Base-by-base conservation (phyloP, 2,888 invertebrate species). In the Syrista parreyssii region DNA sequence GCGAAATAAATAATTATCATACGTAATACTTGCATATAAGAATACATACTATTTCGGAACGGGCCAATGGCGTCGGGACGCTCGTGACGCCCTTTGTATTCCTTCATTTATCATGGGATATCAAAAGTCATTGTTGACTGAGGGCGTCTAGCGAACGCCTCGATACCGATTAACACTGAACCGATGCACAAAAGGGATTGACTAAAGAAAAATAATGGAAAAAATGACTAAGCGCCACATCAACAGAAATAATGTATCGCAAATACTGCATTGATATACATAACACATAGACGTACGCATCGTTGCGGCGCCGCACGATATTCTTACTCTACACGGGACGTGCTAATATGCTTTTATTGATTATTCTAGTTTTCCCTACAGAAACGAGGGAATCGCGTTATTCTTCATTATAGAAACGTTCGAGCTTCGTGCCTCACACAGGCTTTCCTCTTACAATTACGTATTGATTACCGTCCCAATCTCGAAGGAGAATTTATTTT, bases 161-260 rank as follows among this genome's bases (percentile, higher is more conserved):
- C 72, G 77, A 78, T 36, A 76, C 72, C 73, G 76, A 76, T 81
- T 80, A 77, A 82, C 68, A 80, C 79, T 82, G 82, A 83, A 82
- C 80, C 84, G 85, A 86, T 85, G 87, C 87, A 86, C 86, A 83
- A 85, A 84, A 83, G 85, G 85, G 86, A 87, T 86, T 86, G 86
- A 87, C 77, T 80, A 80, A 80, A 81, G 12, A 35, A 78, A 71
- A 74, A 36, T 34, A 55, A 55, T 55, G 23, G 55, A 55, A 55
- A 55, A 23, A 55, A 55, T 23, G 23, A 23, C 55, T 55, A 23
- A 40, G 23, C 55, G 23, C 55, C 55, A 55, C 2, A 55, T 23
- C 23, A 55, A 23, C 2, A 9, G 55, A 55, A 55, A 23, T 55
- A 55, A 23, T 55, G 15, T 55, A 55, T 55, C 55, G 55, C 23